phyloP scores from a whole-genome alignment of 1,140 invertebrate genomes.

The Heliconius eleuchia region DNA sequence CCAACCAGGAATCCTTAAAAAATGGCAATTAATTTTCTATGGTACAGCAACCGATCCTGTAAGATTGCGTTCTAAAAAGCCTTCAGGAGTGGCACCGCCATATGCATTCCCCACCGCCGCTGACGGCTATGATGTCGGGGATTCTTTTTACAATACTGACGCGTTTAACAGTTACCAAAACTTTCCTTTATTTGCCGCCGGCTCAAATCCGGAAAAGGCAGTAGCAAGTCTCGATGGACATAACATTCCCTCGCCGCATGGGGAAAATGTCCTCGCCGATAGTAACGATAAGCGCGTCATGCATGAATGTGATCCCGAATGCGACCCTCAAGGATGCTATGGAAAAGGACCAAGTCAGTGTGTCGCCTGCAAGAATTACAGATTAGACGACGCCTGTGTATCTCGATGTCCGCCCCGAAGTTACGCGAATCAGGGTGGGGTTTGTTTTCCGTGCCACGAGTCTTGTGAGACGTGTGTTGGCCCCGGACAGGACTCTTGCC shows the following conservation, averaged over 20 bases:
- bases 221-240: conserved; percentile 86
- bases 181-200: conserved; percentile 87
- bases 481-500: conserved; percentile 90
- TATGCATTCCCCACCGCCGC: conserved; percentile 80
- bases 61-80: conserved; percentile 80
- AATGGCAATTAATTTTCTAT: conserved; percentile 96
- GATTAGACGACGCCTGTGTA: conserved; percentile 90
- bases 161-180: conserved; percentile 84
- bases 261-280: conserved; percentile 80
- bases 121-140: conserved; percentile 74
- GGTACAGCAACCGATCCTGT: conserved; percentile 93
- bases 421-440: conserved; percentile 88
- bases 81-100: conserved; percentile 68
- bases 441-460: conserved; percentile 91
- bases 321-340: conserved; percentile 91
- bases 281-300: conserved; percentile 85
- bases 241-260: conserved; percentile 81
- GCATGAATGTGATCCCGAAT: conserved; percentile 91
- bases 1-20: conserved; percentile 91
- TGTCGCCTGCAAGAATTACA: conserved; percentile 89
- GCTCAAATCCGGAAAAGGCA: conserved; percentile 85
- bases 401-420: conserved; percentile 90
- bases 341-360: conserved; percentile 91
- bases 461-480: conserved; percentile 92
- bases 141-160: conserved; percentile 84